A percentile compares a stretch with the other conserved stretches of the same genome.
These are phyloP conservation scores for Temnothorax rugatulus DNA, from an alignment of 2,888 invertebrate species.

Conservation along the genomic window DNA sequence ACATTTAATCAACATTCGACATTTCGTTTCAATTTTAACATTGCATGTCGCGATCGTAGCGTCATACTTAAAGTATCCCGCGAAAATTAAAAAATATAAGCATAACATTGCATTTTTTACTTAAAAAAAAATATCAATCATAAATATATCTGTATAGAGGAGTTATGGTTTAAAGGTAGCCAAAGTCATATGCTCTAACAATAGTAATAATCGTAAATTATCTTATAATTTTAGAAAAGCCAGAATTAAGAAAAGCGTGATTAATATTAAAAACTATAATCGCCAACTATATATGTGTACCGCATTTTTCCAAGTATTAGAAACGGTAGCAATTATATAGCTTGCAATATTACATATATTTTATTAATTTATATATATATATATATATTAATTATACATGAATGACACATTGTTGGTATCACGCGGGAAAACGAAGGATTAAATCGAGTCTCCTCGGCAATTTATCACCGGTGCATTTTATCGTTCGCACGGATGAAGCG, in stretches of 20 bases:
- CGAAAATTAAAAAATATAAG: not conserved
- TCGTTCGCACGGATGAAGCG: not conserved
- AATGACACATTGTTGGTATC: not conserved
- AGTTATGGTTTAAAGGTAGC: too few relatives aligned
- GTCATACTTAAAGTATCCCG: not conserved
- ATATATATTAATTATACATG: not conserved
- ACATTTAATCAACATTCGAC: not conserved
- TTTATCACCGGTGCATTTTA: not conserved
- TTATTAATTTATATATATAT: too few relatives aligned
- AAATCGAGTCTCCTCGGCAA: not conserved
- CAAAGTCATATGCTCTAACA: too few relatives aligned
- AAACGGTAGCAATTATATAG: too few relatives aligned
- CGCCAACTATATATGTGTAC: too few relatives aligned
- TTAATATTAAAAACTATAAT: too few relatives aligned
- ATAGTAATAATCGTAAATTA: too few relatives aligned
- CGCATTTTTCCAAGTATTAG: too few relatives aligned
- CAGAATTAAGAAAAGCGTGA: too few relatives aligned
- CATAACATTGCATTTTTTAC: not conserved
- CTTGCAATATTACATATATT: too few relatives aligned
- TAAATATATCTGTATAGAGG: not conserved
- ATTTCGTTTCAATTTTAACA: not conserved
- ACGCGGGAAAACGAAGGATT: not conserved
- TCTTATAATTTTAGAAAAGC: too few relatives aligned
- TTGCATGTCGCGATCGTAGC: not conserved
- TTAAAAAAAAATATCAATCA: not conserved